Evolutionary conservation across 2,888 invertebrate genomes (phyloP).

Genomic region (Eristalinus sepulchralis): DNA sequence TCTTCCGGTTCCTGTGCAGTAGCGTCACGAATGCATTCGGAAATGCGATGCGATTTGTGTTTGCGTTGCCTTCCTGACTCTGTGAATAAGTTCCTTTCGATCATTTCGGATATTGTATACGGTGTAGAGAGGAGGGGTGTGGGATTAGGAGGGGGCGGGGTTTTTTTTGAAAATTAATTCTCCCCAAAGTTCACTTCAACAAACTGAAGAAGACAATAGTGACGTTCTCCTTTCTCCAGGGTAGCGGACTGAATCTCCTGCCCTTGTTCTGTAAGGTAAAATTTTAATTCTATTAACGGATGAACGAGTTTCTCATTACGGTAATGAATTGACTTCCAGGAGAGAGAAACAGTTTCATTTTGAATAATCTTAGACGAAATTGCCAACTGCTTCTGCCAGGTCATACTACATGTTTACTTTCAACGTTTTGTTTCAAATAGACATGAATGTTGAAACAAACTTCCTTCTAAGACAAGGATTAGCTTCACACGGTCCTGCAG

Average conservation of each 20-base stretch:
- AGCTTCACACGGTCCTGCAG: too few species aligned
- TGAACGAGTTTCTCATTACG: not conserved
- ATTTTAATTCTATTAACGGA: not conserved
- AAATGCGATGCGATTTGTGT: conserved; percentile 9
- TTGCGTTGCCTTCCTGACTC: not conserved
- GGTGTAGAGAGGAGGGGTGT: too few species aligned
- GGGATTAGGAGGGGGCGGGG: too few species aligned
- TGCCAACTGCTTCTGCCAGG: too few species aligned
- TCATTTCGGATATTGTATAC: not conserved
- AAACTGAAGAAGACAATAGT: not conserved
- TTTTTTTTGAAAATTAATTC: not conserved
- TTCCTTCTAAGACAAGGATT: too few species aligned
- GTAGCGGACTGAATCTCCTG: too few species aligned
- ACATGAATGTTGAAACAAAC: too few species aligned
- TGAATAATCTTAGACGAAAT: too few species aligned
- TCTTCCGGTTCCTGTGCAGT: conserved; percentile 38
- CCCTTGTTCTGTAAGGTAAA: not conserved
- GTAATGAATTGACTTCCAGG: not conserved
- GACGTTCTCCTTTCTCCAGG: too few species aligned
- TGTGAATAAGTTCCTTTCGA: not conserved
- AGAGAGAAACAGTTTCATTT: not conserved
- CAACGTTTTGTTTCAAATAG: too few species aligned
- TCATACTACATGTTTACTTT: too few species aligned
- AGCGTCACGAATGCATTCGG: conserved; percentile 20
- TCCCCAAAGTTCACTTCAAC: not conserved